These are phyloP conservation scores for Calliopum simillimum DNA, from an alignment of 2,888 invertebrate genomes.

Conservation along the genomic window DNA sequence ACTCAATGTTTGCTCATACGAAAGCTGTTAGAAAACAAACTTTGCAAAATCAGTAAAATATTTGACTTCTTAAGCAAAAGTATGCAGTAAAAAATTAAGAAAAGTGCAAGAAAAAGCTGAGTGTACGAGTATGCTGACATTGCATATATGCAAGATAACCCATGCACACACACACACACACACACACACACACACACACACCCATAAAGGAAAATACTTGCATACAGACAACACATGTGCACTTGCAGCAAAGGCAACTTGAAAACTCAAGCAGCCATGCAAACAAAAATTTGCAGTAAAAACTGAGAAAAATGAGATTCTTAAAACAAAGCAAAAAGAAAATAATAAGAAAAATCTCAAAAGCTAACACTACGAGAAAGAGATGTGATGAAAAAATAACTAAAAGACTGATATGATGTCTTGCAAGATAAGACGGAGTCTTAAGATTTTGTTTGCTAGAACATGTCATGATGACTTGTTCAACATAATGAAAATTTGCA, in stretches of 20 bases:
- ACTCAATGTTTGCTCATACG: too few relatives aligned
- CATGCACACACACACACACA: background rate
- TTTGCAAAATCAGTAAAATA: too few relatives aligned
- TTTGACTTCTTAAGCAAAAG: too few relatives aligned
- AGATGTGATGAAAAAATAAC: background rate
- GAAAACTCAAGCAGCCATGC: too few relatives aligned
- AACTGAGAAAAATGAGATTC: too few relatives aligned
- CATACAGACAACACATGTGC: background rate
- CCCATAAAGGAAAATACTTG: background rate
- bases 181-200: constrained; percentile 1
- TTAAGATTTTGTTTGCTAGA: too few relatives aligned
- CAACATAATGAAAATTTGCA: too few relatives aligned
- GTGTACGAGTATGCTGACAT: background rate
- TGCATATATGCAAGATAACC: background rate
- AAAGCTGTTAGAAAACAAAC: too few relatives aligned
- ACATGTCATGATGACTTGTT: too few relatives aligned
- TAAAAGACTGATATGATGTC: background rate
- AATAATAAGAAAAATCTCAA: background rate
- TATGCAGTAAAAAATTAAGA: too few relatives aligned
- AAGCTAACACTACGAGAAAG: background rate
- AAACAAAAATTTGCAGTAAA: too few relatives aligned
- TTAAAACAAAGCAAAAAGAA: background rate
- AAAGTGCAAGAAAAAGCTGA: background rate
- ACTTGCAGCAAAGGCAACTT: background rate
- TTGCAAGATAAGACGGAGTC: too few relatives aligned